Percentiles rank a stretch among this genome's conserved stretches.
Conservation (phyloP, 2,797 vertebrate genomes). For the Danio tinwini region DNA sequence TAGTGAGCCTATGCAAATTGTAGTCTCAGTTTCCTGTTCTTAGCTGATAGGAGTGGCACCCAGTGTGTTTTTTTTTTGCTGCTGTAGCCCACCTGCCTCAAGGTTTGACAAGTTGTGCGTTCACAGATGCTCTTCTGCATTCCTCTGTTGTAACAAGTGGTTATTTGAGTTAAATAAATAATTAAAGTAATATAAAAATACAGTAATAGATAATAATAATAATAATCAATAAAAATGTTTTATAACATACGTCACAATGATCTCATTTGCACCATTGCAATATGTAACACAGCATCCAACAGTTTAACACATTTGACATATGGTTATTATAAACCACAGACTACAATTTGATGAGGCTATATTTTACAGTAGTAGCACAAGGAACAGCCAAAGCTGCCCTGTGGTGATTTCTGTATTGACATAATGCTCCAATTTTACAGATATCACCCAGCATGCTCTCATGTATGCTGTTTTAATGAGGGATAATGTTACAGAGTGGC, state of each 20-base stretch:
- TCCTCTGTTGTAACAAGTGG: too few species aligned
- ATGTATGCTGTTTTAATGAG: constrained; percentile 38
- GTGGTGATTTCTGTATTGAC: constrained; percentile 22
- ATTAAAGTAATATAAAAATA: too few species aligned
- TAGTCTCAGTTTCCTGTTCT: too few species aligned
- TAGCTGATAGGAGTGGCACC: too few species aligned
- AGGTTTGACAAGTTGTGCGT: too few species aligned
- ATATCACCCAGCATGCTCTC: constrained; percentile 18
- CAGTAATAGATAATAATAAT: too few species aligned
- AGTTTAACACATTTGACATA: constrained; percentile 20
- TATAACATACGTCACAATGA: not conserved
- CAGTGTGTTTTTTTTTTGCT: too few species aligned
- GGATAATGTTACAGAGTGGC: constrained; percentile 41
- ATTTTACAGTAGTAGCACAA: constrained; percentile 28
- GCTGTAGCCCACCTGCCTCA: too few species aligned
- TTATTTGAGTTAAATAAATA: too few species aligned
- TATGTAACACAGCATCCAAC: constrained; percentile 22
- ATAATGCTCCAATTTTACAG: constrained; percentile 36
- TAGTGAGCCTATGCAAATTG: too few species aligned
- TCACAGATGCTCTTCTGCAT: too few species aligned
- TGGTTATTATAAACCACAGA: constrained; percentile 18
- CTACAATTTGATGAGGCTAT: constrained; percentile 20
- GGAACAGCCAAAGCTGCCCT: constrained; percentile 10
- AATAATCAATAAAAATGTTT: too few species aligned
- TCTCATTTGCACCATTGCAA: constrained; percentile 29